Evolutionary conservation across 2,888 invertebrate genomes (phyloP).

Genomic region (Tridacna gigas): DNA sequence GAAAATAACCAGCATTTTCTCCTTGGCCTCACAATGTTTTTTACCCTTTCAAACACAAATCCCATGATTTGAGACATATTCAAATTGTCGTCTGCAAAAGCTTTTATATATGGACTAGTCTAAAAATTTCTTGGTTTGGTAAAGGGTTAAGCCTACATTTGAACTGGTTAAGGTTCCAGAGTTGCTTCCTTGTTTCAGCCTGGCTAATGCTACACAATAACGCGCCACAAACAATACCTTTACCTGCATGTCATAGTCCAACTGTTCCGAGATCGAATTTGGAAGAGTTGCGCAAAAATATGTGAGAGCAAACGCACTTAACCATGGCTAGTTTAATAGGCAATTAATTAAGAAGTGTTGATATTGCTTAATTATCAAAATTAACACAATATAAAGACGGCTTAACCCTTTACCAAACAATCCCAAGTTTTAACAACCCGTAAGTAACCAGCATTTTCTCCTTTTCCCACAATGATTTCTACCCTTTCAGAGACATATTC

Average conservation of each 20-base stretch:
- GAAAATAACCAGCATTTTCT: too few species aligned
- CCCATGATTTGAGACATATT: too few species aligned
- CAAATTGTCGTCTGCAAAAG: neutral
- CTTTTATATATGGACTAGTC: neutral
- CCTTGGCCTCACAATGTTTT: too few species aligned
- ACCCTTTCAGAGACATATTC: too few species aligned
- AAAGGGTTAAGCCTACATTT: neutral
- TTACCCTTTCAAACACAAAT: too few species aligned
- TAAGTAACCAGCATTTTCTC: too few species aligned
- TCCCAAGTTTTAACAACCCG: too few species aligned
- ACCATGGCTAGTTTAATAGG: slow-evolving; percentile 44
- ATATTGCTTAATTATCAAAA: too few species aligned
- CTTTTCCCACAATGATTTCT: too few species aligned
- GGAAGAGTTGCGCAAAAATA: slow-evolving; percentile 83
- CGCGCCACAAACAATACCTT: slow-evolving; percentile 38
- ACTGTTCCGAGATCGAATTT: slow-evolving; percentile 80
- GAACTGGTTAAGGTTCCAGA: neutral
- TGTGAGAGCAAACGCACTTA: slow-evolving; percentile 78
- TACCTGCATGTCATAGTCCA: slow-evolving; percentile 83
- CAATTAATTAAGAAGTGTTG: neutral
- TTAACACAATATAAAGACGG: too few species aligned
- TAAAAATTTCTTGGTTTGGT: neutral
- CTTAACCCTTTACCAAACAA: too few species aligned
- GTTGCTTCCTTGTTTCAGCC: neutral
- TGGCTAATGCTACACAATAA: neutral